Conservation (phyloP, 2,113 vertebrate genomes). For the Damaliscus lunatus region DNA sequence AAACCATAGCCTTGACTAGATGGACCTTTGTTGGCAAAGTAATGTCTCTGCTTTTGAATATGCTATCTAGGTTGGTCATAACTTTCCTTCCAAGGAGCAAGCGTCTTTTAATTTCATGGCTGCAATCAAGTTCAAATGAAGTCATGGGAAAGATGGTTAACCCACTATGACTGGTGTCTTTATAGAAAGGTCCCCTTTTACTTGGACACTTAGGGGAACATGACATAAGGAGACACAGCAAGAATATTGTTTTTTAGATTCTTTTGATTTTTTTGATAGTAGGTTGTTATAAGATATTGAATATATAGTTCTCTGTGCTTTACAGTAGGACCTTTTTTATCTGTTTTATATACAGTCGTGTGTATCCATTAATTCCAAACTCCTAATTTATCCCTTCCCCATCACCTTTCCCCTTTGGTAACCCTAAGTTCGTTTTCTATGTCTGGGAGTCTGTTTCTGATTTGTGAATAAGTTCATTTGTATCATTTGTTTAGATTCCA, state of each 20-base stretch:
- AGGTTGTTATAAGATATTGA: not conserved
- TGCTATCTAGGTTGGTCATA: no score
- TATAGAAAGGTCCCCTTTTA: not conserved
- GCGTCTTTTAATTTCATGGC: no score
- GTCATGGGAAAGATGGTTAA: no score
- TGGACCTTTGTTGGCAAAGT: no score
- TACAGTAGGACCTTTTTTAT: not conserved
- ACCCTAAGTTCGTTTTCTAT: not conserved
- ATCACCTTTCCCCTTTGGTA: not conserved
- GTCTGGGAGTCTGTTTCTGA: not conserved
- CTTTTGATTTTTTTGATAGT: not conserved
- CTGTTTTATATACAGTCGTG: not conserved
- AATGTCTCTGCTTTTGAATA: no score
- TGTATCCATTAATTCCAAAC: not conserved
- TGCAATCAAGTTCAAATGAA: not conserved
- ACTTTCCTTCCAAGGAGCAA: no score
- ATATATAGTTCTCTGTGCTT: not conserved
- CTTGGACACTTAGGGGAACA: not conserved
- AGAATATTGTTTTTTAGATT: not conserved
- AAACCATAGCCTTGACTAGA: no score
- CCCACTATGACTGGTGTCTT: no score
- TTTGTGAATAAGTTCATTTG: not conserved
- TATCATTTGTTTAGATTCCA: not conserved
- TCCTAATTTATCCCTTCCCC: not conserved
- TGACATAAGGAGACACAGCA: no score